Conservation (phyloP, 2,113 vertebrate species). For the Boulengeromyrus knoepffleri region DNA sequence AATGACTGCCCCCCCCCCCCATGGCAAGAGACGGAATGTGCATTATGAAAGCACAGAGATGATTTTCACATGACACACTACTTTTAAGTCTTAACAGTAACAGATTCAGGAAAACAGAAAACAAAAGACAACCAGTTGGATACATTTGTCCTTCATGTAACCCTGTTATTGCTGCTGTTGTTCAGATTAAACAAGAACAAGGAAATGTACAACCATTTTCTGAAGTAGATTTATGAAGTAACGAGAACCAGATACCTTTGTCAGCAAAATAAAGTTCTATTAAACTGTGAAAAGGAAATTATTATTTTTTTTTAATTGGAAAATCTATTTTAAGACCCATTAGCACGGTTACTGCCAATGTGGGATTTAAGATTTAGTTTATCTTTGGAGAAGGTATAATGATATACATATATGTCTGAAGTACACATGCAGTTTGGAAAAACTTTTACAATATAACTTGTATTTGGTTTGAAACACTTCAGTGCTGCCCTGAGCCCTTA, state of each 20-base stretch:
- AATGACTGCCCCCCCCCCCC: not conserved
- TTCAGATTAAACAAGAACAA: not conserved
- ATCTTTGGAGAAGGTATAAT: not conserved
- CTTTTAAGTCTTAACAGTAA: not conserved
- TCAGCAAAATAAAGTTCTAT: not conserved
- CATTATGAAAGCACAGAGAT: not conserved
- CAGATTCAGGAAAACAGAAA: not conserved
- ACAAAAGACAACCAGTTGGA: not conserved
- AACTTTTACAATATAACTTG: not conserved
- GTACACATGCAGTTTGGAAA: not conserved
- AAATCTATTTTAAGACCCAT: not conserved
- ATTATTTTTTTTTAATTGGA: not conserved
- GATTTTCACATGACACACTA: not conserved
- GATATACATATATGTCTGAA: not conserved
- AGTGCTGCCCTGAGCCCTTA: not conserved
- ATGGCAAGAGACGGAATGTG: not conserved
- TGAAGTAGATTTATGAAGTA: not conserved
- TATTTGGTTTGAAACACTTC: not conserved
- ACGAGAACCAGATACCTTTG: not conserved
- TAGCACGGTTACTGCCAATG: not conserved
- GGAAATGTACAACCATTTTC: not conserved
- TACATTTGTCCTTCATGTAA: not conserved
- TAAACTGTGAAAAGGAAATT: not conserved
- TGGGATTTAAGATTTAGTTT: not conserved
- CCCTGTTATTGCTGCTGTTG: not conserved